Base-by-base conservation (phyloP, 2,888 invertebrate species). In the Diaphora mendica region DNA sequence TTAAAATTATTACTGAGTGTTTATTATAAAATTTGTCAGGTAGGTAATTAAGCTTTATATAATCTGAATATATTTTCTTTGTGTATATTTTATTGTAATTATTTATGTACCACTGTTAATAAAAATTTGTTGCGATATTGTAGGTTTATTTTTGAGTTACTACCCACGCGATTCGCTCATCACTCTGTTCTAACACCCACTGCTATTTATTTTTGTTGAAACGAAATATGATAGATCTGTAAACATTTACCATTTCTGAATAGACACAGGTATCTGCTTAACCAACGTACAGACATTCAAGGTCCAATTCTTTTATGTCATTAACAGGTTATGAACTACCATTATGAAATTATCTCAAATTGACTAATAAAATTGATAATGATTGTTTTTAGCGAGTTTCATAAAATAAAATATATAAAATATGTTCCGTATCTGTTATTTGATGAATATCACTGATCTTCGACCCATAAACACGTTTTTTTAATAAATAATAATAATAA, bases 31-130 rank as follows among this genome's bases (percentile, higher is more conserved):
- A 91, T 92, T 90, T 85, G 86, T 87, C 86, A 87, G 84, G 88
- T 90, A 89, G 88, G 88, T 88, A 84, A 85, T 86, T 89, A 88
- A 89, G 87, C 85, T 89, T 88, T 88, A 86, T 88, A 86, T 84
- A 80, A 83, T 85, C 82, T 82, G 82, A 85, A 85, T 86, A 84
- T 87, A 87, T 89, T 90, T 91, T 88, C 89, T 90, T 91, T 91
- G 91, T 93, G 90, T 92, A 90, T 91, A 90, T 91, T 90, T 92
- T 91, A 88, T 92, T 91, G 89, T 92, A 88, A 90, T 91, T 89
- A 92, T 92, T 93, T 93, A 93, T 93, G 90, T 92, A 89, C 86
- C 86, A 85, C 86, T 91, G 88, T 89, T 90, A 93, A 91, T 93
- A 91, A 93, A 62, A 93, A 92, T 91, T 91, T 91, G 87, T 92